Evolutionary conservation across 2,113 vertebrate species (phyloP), one percentile per base, ranked within the genome.

Genomic region (Vimba vimba): DNA sequence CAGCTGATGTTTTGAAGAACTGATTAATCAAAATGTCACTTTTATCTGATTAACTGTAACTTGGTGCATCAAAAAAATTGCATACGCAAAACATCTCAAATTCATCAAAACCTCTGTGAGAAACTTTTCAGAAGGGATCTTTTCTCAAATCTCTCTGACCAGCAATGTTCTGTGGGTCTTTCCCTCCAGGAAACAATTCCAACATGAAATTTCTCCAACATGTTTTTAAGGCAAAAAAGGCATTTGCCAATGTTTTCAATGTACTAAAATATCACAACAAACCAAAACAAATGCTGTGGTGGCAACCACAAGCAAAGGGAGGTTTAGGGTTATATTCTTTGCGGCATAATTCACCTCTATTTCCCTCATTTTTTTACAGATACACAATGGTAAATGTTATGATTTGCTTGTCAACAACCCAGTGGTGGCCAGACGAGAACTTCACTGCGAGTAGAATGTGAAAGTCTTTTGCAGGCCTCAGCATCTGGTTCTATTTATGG

Each of bases 201-300:
- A 88, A 78, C 6, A 57, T 57, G 19, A 64, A 86, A 86, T 71
- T 85, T 74, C 57, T 85, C 79, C 66, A 68, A 27, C 33, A 83
- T 75, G 43, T 88, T 82, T 73, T 45, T 50, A 82, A 45, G 50
- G 47, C 77, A 25, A 82, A 69, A 85, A 82, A 30, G 11, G 36
- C 77, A n/a, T 39, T 76, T 83, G 30, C 79, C 73, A 75, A 62
- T 85, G 86, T 89, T 86, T 88, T 85, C 82, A 77, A 86, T 84
- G 86, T 73, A 86, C 77, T 86, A 87, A 89, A 89, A 87, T 86
- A 88, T 90, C 87, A 87, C 79, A 33, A 23, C 85, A 82, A 84
- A 85, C 85, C 85, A 85, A 89, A 87, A 90, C 84, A 88, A 90
- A 86, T 81, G 59, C 85, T 90, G 86, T 59, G 88, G 86, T 75